phyloP scores from a whole-genome alignment of 2,888 invertebrate genomes.

The Latheticus oryzae region DNA sequence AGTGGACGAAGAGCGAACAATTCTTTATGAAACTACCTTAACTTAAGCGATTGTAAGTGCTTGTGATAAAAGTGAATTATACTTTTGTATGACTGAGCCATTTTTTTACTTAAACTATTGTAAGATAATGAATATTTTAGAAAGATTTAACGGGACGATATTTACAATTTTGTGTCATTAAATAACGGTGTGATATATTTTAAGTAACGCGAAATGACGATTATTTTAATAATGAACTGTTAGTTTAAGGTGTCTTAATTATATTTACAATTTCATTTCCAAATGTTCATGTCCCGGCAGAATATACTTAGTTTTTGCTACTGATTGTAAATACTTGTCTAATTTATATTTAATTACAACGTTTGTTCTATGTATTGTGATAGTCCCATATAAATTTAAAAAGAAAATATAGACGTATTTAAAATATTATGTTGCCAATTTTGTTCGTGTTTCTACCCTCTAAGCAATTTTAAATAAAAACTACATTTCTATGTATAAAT shows the following conservation, averaged over 20 bases:
- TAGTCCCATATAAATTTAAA: conserved; percentile 49
- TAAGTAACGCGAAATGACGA: conserved; percentile 14
- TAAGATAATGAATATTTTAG: conserved; percentile 47
- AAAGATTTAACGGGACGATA: conserved; percentile 45
- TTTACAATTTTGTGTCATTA: conserved; percentile 36
- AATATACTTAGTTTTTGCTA: conserved; percentile 60
- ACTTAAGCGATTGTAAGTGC: conserved; percentile 53
- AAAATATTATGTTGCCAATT: too few relatives aligned
- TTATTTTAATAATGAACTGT: conserved; percentile 22
- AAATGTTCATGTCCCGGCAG: conserved; percentile 43
- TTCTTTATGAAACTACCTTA: conserved; percentile 58
- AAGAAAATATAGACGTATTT: conserved; percentile 46
- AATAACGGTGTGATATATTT: conserved; percentile 41
- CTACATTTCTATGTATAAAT: too few relatives aligned
- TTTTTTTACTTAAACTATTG: conserved; percentile 54
- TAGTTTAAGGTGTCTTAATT: conserved; percentile 1
- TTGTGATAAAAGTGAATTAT: conserved; percentile 53
- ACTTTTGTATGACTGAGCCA: conserved; percentile 54
- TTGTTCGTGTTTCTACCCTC: too few relatives aligned
- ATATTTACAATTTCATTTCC: conserved; percentile 18
- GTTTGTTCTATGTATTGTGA: conserved; percentile 53
- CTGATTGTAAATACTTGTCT: conserved; percentile 59
- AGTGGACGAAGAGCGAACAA: conserved; percentile 68
- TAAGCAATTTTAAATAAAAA: too few relatives aligned
- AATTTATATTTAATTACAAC: conserved; percentile 53